Evolutionary conservation across 2,113 vertebrate genomes (phyloP), one percentile per base, ranked within the genome.

Genomic region (Speoplatyrhinus poulsoni): DNA sequence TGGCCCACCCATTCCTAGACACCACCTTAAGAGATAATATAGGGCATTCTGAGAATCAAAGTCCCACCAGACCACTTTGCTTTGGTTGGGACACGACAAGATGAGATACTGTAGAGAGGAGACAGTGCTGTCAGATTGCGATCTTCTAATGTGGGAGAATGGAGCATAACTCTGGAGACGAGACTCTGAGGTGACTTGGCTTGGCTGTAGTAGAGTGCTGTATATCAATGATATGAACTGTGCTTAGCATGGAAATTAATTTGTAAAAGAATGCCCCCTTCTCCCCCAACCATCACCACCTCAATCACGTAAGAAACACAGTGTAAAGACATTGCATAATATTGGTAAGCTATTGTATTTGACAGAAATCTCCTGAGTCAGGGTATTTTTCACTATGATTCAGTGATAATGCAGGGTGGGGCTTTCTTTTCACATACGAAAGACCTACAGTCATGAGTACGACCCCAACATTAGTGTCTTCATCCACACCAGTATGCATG

Each of bases 11-110:
- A 69, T 76, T 73, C 61, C 59, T 57, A 62, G 46, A 75, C 68
- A 59, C 72, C 60, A 69, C 47, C 62, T 81, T 33, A 12, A 32
- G n/a, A 77, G 70, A 81, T 83, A 19, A 19, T 26, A 26, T 26
- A 66, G 55, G 69, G 60, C 60, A 68, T 81, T 82, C 87, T 87
- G 79, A 81, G 85, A 91, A 86, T 74, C 33, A 59, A 65, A 54
- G 60, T 67, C 67, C 60, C 12, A 6, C 48, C 52, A 60, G 67
- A 66, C 73, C 76, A 61, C 74, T 77, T 69, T 68, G 3, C 55
- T 49, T 80, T 26, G 58, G 71, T 55, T 65, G 64, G 58, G 54
- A 77, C 16, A 65, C 41, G 69, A 52, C 62, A 41, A 85, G 82
- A 89, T 82, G 69, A 77, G 79, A 85, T 86, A 26, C 26, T 26